phyloP scores from a whole-genome alignment of 2,888 invertebrate genomes.

The Philereme transversata region DNA sequence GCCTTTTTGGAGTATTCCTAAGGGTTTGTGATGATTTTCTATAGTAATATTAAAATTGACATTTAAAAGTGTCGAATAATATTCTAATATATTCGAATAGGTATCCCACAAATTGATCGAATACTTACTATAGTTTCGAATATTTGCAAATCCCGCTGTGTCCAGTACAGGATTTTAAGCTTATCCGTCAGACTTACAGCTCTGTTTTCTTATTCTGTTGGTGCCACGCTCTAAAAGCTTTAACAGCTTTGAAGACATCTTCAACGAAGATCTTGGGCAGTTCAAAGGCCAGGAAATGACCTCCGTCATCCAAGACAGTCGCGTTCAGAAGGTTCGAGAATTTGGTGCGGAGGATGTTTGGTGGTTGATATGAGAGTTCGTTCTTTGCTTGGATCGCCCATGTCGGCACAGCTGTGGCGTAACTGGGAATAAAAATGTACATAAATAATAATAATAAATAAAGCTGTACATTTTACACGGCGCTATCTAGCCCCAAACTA shows the following conservation, averaged over 20 bases:
- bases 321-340: slow-evolving; percentile 86
- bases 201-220: slow-evolving; percentile 50
- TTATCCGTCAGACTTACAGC: slow-evolving; percentile 35
- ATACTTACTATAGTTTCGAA: too few relatives aligned
- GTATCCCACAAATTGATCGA: too few relatives aligned
- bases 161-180: too few relatives aligned
- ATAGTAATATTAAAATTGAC: too few relatives aligned
- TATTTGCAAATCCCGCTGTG: too few relatives aligned
- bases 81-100: too few relatives aligned
- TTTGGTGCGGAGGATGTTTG: slow-evolving; percentile 81
- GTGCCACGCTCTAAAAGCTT: slow-evolving; percentile 54
- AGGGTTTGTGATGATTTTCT: too few relatives aligned
- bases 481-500: too few relatives aligned
- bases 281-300: slow-evolving; percentile 94
- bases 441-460: neutral
- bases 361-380: slow-evolving; percentile 85
- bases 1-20: too few relatives aligned
- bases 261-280: slow-evolving; percentile 86
- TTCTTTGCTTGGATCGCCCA: slow-evolving; percentile 88
- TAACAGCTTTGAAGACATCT: slow-evolving; percentile 83
- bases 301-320: slow-evolving; percentile 87
- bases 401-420: slow-evolving; percentile 78
- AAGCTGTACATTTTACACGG: too few relatives aligned
- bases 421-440: slow-evolving; percentile 33
- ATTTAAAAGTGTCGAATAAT: too few relatives aligned